phyloP scores from a whole-genome alignment of 1,140 invertebrate genomes.

The Mercenaria mercenaria region DNA sequence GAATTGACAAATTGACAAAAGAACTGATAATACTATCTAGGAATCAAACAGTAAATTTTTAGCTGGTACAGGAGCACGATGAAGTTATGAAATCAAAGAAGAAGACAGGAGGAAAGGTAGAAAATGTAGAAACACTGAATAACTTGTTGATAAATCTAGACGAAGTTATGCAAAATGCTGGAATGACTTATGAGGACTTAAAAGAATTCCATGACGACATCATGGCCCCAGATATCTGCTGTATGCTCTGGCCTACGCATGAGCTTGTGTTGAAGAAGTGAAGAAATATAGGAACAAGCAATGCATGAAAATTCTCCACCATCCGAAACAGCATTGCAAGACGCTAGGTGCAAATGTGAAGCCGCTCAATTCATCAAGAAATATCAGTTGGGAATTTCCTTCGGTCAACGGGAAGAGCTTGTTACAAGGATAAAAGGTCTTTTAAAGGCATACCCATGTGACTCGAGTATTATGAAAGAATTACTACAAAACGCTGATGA shows the following conservation, averaged over 20 bases:
- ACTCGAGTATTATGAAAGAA: slow-evolving; percentile 76
- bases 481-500: slow-evolving; percentile 86
- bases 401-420: slow-evolving; percentile 80
- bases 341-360: slow-evolving; percentile 72
- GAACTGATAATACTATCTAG: not conserved
- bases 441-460: slow-evolving; percentile 78
- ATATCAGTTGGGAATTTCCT: slow-evolving; percentile 45
- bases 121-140: slow-evolving; percentile 24
- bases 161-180: not conserved
- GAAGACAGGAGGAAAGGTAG: not conserved
- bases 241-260: slow-evolving; percentile 35
- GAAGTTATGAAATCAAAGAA: slow-evolving; percentile 25
- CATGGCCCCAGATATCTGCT: slow-evolving; percentile 64
- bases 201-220: not conserved
- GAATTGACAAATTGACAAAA: slow-evolving; percentile 3
- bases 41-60: slow-evolving; percentile 39
- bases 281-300: slow-evolving; percentile 1
- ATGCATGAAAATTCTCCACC: slow-evolving; percentile 65
- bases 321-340: slow-evolving; percentile 48
- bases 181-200: slow-evolving; percentile 3
- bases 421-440: slow-evolving; percentile 78
- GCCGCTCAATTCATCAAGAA: slow-evolving; percentile 27
- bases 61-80: too few relatives aligned
- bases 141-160: slow-evolving; percentile 19
- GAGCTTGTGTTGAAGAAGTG: slow-evolving; percentile 70